These are phyloP conservation scores for Arenaria interpres DNA, from an alignment of 2,113 vertebrate genomes.

Conservation along the genomic window DNA sequence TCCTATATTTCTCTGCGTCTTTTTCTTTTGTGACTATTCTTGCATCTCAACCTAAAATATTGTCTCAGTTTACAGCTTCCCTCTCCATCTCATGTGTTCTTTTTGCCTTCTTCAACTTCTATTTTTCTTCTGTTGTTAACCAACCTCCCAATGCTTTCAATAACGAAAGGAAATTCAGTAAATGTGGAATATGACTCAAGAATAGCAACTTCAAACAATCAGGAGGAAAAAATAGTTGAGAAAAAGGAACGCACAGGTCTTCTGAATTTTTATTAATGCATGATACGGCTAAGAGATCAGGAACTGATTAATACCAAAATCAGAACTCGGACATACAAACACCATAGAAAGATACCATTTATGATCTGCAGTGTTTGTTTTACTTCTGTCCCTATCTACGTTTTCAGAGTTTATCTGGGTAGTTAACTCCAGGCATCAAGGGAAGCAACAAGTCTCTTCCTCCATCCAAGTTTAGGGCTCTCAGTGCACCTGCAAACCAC, in stretches of 20 bases:
- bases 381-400: neutral
- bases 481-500: neutral
- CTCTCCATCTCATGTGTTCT: neutral
- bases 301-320: neutral
- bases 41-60: neutral
- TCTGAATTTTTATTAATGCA: neutral
- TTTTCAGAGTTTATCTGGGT: neutral
- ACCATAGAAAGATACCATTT: neutral
- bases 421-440: neutral
- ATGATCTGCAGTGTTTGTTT: neutral
- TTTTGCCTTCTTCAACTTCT: neutral
- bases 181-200: neutral
- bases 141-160: neutral
- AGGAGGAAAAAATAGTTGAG: neutral
- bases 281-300: neutral
- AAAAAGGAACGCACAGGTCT: neutral
- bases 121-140: neutral
- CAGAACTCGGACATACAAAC: neutral
- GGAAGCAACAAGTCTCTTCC: neutral
- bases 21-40: neutral
- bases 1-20: neutral
- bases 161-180: neutral
- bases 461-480: neutral
- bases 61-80: neutral
- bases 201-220: neutral